Evolutionary conservation across 2,797 vertebrate genomes (phyloP).

Genomic region (Enteromius unitaeniatus): DNA sequence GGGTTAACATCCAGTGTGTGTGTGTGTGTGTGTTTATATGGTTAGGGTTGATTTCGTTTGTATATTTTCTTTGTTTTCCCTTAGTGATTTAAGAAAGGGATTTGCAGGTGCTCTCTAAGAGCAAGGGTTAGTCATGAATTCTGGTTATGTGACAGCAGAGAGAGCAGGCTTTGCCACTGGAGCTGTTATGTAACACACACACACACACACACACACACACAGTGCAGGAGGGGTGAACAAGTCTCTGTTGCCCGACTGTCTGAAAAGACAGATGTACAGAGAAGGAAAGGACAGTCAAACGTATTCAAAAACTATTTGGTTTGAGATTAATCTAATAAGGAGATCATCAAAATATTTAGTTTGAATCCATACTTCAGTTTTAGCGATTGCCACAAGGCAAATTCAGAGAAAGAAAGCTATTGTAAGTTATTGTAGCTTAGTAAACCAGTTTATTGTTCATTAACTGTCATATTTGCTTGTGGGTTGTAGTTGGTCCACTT

Average conservation of each 20-base stretch:
- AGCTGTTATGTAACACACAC: slow-evolving; percentile 50
- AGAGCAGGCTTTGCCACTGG: slow-evolving; percentile 49
- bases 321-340: not conserved
- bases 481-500: slow-evolving; percentile 52
- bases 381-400: not conserved
- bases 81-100: not conserved
- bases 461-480: slow-evolving; percentile 34
- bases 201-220: slow-evolving; percentile 25
- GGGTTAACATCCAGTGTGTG: slow-evolving; percentile 9
- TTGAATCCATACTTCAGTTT: not conserved
- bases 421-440: not conserved
- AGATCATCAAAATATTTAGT: not conserved
- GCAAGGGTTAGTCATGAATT: slow-evolving; percentile 21
- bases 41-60: not conserved
- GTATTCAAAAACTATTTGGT: not conserved
- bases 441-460: slow-evolving; percentile 20
- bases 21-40: not conserved
- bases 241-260: slow-evolving; percentile 18
- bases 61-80: not conserved
- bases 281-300: slow-evolving; percentile 11
- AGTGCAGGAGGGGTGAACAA: slow-evolving; percentile 39
- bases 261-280: slow-evolving; percentile 20
- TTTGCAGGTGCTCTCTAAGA: slow-evolving; percentile 29
- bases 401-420: not conserved
- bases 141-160: slow-evolving; percentile 46